Evolutionary conservation across 1,140 invertebrate species (phyloP), one percentile per base, ranked within the genome.

Genomic region (Frieseomelitta varia): DNA sequence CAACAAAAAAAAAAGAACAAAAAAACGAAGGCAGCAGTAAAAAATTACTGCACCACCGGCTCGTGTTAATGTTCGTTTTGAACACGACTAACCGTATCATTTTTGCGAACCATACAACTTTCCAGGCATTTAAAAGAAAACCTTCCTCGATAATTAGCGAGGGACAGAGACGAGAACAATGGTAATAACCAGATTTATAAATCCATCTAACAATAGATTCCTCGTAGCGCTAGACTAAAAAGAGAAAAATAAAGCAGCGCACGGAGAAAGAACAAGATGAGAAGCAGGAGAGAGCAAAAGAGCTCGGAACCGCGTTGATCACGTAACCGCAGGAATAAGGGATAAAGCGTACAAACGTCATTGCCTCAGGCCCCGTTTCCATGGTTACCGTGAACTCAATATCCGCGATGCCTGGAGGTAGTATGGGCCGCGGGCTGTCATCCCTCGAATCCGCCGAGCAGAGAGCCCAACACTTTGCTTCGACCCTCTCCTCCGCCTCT

Each of bases 361-460:
- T 90, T 88, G 93, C 94, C 93, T 91, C 87, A 69, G 92, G 93
- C 91, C 85, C 89, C 93, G 95, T 96, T 93, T 92, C 95, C 94
- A 95, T 95, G 95, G 95, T 94, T 94, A 96, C 95, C 90, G 89
- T 94, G 95, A 96, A 95, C 95, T 95, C 95, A 96, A 96, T 96
- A 95, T 95, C 95, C 94, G 93, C 93, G 92, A 88, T 79, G 90
- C 92, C 92, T 72, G 85, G 81, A 86, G 89, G 87, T 85, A 86
- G 84, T 74, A 82, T 85, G 86, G 83, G 92, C 94, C 92, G 74
- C 85, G 58, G 93, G 94, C 93, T 94, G 91, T 94, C 93, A 94
- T 94, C 94, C 94, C 93, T 94, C 90, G 92, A 94, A 93, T 90
- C 92, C 92, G 91, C 89, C 90, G 90, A 92, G 91, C 89, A 88